Base-by-base conservation (phyloP, 2,888 invertebrate species). In the Catocala sponsa region DNA sequence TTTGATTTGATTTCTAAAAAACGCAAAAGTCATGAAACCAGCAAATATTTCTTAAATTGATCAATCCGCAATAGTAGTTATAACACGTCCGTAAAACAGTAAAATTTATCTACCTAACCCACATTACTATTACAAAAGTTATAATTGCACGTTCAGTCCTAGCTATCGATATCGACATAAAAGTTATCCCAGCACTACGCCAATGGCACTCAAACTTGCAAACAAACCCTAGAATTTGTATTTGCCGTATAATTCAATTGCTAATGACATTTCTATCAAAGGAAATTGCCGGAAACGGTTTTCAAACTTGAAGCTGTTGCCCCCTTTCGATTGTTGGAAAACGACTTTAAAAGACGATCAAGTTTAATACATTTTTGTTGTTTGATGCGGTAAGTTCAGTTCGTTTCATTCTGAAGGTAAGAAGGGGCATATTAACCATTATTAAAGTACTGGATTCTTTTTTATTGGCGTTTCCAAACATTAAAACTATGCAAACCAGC, bases 241-340 rank as follows among this genome's bases (percentile, higher is more conserved):
- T 67, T 63, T 48, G 55, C 47, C 33, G 15, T 61, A 59, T 75
- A 64, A 74, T 74, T 72, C 59, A 64, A 74, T 75, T 70, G 64
- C 57, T 67, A 65, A 63, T 63, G 64, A 75, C 53, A 54, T 60
- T 54, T 43, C 58, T 57, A 63, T 67, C 69, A 75, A 70, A 75
- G 54, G 11, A 53, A 63, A 63, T 55, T 42, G 53, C 41, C 15
- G 35, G 44, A 41, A 65, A 62, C 10, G 35, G 48, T 70, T 65
- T 62, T 64, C 62, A 60, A 75, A 72, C 51, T 66, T 74, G 10
- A 38, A 44, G 55, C 51, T 35, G 58, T 57, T 50, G 38, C 12
- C 32, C 50, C 38, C 55, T 61, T 64, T 53, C 67, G 70, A 67
- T 63, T 65, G 64, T 70, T 59, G 38, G 66, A 52, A 63, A 75